Conservation (phyloP, 2,797 vertebrate species). For the Uromys caudimaculatus region DNA sequence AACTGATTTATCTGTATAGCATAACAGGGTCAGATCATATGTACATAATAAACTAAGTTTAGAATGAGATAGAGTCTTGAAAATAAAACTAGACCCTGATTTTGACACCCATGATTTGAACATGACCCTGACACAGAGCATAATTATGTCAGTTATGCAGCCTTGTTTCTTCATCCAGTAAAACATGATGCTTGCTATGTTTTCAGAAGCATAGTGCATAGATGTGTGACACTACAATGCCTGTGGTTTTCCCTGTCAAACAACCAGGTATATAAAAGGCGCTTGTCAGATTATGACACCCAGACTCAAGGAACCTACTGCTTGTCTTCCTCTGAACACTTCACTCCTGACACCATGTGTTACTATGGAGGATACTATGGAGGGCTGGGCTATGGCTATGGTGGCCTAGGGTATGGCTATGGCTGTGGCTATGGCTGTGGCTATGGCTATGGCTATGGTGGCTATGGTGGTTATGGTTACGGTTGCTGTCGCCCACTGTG, state of each 20-base stretch:
- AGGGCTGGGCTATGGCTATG: not conserved
- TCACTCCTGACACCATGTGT: not conserved
- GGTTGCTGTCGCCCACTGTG: not conserved
- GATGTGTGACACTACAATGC: not conserved
- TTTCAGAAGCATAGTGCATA: not conserved
- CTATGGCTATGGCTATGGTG: not conserved
- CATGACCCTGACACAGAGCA: not conserved
- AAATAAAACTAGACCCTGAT: not conserved
- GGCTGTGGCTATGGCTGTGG: not conserved
- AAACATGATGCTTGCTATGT: not conserved
- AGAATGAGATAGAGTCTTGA: not conserved
- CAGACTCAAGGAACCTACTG: not conserved
- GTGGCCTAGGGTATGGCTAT: not conserved
- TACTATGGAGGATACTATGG: not conserved
- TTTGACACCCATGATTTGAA: not conserved
- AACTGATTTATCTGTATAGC: not conserved
- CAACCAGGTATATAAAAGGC: slow-evolving; percentile 23
- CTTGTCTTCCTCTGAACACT: not conserved
- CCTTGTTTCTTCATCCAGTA: not conserved
- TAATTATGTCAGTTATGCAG: not conserved
- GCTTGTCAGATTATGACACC: not conserved
- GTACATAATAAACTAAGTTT: not conserved
- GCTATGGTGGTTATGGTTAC: not conserved
- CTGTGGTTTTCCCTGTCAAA: not conserved
- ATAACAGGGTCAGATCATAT: not conserved